phyloP scores from a whole-genome alignment of 2,888 invertebrate species.

The Drosophila anomelani region DNA sequence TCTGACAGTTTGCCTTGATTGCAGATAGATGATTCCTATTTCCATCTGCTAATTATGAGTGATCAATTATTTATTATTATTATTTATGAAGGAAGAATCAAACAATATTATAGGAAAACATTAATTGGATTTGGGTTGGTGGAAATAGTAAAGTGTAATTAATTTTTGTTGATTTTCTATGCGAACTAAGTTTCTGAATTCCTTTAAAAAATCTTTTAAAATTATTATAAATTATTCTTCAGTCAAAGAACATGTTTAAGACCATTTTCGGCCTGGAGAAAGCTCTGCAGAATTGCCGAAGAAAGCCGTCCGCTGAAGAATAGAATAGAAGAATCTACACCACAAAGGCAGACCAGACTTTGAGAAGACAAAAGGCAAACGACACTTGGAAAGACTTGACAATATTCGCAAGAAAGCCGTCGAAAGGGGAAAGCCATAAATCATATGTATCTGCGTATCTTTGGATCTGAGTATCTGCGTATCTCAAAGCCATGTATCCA shows the following conservation, averaged over 20 bases:
- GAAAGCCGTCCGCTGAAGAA: constrained; percentile 53
- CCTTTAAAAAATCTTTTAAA: neutral
- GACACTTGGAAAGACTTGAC: constrained; percentile 26
- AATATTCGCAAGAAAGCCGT: constrained; percentile 21
- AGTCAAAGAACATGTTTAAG: neutral
- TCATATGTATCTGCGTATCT: constrained; percentile 62
- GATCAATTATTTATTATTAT: constrained; percentile 20
- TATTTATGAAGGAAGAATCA: neutral
- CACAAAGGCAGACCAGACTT: constrained; percentile 24
- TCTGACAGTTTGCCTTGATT: constrained; percentile 43
- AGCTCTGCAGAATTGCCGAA: constrained; percentile 23
- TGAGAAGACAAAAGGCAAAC: constrained; percentile 37
- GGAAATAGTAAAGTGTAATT: neutral
- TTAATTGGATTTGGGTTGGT: neutral
- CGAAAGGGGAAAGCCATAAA: constrained; percentile 56
- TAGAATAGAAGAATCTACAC: constrained; percentile 36
- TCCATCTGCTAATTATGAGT: constrained; percentile 24
- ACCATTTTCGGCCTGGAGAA: constrained; percentile 15
- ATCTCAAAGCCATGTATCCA: constrained; percentile 10
- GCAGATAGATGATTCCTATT: constrained; percentile 35
- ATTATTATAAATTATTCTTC: too few relatives aligned
- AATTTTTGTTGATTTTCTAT: neutral
- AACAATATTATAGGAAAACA: too few relatives aligned
- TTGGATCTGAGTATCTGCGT: constrained; percentile 31
- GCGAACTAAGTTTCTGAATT: neutral